Evolutionary conservation across 2,113 vertebrate genomes (phyloP).

Genomic region (Platysternon megacephalum): DNA sequence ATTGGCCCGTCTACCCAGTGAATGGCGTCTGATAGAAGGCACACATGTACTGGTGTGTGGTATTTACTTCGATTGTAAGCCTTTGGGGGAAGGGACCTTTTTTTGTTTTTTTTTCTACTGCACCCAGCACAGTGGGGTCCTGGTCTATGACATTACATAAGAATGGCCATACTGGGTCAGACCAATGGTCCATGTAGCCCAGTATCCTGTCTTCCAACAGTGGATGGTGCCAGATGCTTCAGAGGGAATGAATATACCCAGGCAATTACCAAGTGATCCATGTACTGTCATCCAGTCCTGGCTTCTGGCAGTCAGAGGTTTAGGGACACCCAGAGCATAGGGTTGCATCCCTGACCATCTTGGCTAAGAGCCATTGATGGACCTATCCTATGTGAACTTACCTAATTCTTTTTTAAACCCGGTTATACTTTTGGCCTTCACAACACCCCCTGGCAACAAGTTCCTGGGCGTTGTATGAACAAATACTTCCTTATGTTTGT

Average conservation of each 20-base stretch:
- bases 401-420: background rate
- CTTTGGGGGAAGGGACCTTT: background rate
- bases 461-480: background rate
- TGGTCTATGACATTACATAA: background rate
- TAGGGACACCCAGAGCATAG: background rate
- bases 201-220: too few relatives aligned
- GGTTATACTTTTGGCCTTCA: background rate
- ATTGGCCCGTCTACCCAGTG: background rate
- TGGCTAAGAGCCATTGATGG: background rate
- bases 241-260: background rate
- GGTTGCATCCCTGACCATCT: background rate
- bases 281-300: background rate
- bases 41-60: background rate
- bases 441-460: background rate
- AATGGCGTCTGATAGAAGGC: background rate
- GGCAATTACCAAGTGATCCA: background rate
- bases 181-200: background rate
- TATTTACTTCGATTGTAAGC: background rate
- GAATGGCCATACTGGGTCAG: background rate
- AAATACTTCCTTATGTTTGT: background rate
- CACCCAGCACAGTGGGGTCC: too few relatives aligned
- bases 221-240: background rate
- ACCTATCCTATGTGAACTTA: background rate
- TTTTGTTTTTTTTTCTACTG: background rate
- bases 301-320: background rate